Percentiles rank a stretch among this genome's conserved stretches.
Conservation (phyloP, 2,113 vertebrate genomes). For the Corythoichthys haematopterus region DNA sequence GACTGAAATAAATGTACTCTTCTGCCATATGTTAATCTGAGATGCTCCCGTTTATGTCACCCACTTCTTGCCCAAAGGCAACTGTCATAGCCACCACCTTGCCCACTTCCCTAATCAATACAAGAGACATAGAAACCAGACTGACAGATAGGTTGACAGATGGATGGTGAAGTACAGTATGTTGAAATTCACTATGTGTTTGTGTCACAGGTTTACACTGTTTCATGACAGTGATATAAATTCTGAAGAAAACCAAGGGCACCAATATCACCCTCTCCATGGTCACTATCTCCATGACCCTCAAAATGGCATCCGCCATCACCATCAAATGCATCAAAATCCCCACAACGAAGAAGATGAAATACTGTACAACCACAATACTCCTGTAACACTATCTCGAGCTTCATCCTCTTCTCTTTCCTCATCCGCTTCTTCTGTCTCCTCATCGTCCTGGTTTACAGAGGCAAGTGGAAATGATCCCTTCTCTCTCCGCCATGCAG, state of each 20-base stretch:
- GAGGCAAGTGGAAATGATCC: constrained; percentile 61
- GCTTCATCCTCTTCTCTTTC: constrained; percentile 63
- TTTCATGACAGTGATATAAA: constrained; percentile 42
- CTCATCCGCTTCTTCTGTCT: constrained; percentile 58
- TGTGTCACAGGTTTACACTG: constrained; percentile 44
- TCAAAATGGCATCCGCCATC: constrained; percentile 15
- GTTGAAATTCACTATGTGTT: background rate
- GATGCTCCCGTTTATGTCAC: background rate
- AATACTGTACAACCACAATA: constrained; percentile 38
- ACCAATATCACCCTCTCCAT: constrained; percentile 21
- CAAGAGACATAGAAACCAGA: background rate
- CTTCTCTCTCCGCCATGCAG: constrained; percentile 37
- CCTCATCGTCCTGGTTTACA: constrained; percentile 67
- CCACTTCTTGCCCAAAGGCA: background rate
- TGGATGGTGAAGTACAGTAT: background rate
- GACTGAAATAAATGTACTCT: no score
- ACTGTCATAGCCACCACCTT: background rate
- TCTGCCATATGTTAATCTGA: no score
- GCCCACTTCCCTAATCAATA: background rate
- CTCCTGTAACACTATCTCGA: constrained; percentile 43
- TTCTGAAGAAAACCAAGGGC: constrained; percentile 38
- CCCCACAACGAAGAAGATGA: constrained; percentile 42
- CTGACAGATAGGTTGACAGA: background rate
- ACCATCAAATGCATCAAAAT: constrained; percentile 19
- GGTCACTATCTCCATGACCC: constrained; percentile 20